phyloP scores from a whole-genome alignment of 2,113 vertebrate genomes.

The Engystomops pustulosus region DNA sequence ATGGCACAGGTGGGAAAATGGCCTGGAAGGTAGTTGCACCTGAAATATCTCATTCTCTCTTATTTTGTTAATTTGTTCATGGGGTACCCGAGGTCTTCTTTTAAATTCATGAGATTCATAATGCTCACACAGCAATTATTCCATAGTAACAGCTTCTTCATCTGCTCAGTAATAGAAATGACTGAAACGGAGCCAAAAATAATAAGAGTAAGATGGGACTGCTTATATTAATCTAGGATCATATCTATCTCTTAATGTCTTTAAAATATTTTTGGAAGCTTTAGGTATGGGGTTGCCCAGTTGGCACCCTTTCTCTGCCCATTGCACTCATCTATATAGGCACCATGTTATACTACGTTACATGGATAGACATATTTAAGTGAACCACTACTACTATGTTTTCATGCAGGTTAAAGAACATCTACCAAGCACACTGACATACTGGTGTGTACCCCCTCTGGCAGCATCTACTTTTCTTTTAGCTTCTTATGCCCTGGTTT shows the following conservation, averaged over 20 bases:
- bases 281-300: too few relatives aligned
- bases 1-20: background rate
- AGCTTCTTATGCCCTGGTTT: too few relatives aligned
- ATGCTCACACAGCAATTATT: background rate
- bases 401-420: too few relatives aligned
- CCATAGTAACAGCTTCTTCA: background rate
- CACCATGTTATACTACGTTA: too few relatives aligned
- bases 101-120: constrained; percentile 12
- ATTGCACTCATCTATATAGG: too few relatives aligned
- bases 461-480: too few relatives aligned
- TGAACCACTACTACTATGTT: too few relatives aligned
- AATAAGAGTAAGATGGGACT: background rate
- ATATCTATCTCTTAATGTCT: background rate
- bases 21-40: background rate
- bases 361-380: too few relatives aligned
- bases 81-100: background rate
- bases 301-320: too few relatives aligned
- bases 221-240: background rate
- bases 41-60: background rate
- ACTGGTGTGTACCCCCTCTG: too few relatives aligned
- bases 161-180: background rate
- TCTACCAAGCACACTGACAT: too few relatives aligned
- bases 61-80: background rate
- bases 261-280: too few relatives aligned
- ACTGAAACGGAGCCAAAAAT: background rate